These are phyloP conservation scores for Equus przewalskii DNA, from an alignment of 2,113 vertebrate species.

Conservation along the genomic window DNA sequence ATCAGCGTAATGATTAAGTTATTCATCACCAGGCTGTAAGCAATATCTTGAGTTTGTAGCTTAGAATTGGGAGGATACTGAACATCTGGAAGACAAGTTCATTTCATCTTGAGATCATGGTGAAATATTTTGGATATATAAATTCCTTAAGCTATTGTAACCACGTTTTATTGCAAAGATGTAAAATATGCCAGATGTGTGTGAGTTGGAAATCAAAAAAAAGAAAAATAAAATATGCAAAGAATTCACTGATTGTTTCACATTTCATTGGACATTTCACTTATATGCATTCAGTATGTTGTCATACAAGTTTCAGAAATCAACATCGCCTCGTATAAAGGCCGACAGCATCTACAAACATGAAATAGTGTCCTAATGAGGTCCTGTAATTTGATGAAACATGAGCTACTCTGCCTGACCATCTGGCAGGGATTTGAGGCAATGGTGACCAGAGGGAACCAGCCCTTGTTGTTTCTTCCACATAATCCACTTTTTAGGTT, in stretches of 20 bases:
- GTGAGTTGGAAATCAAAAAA: constrained; percentile 96
- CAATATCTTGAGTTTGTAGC: constrained; percentile 99
- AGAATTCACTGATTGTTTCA: constrained; percentile 94
- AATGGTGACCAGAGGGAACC: neutral
- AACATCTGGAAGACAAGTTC: constrained; percentile 93
- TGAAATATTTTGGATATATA: constrained; percentile 99
- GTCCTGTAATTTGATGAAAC: neutral
- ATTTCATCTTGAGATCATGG: constrained; percentile 93
- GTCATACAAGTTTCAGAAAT: constrained; percentile 61
- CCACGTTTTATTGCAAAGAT: constrained; percentile 99
- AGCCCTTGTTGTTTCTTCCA: neutral
- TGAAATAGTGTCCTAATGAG: neutral
- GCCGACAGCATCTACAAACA: neutral
- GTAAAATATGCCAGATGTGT: constrained; percentile 99
- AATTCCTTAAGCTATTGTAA: constrained; percentile 99
- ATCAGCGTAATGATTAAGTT: constrained; percentile 95
- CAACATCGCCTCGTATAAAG: neutral
- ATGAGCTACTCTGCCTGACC: neutral
- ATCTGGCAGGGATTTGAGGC: constrained; percentile 45
- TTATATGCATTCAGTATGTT: constrained; percentile 1
- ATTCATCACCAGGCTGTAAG: constrained; percentile 97
- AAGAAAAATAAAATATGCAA: constrained; percentile 99
- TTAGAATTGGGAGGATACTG: constrained; percentile 91
- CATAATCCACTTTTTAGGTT: neutral
- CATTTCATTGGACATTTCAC: constrained; percentile 69